Evolutionary conservation across 1,140 invertebrate species (phyloP), one percentile per base, ranked within the genome.

Genomic region (Leptinotarsa undecemlineata): DNA sequence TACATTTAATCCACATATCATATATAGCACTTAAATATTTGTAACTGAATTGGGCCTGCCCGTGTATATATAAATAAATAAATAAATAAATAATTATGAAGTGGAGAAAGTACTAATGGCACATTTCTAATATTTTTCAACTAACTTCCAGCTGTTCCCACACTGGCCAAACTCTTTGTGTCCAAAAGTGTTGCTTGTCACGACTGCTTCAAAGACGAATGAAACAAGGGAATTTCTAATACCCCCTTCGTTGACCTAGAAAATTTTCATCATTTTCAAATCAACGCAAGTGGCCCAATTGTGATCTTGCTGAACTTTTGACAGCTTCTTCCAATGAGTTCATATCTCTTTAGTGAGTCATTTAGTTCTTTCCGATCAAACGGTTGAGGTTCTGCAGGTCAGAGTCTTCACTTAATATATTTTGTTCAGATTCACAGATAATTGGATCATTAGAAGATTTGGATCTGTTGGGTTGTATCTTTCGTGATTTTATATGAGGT

Each of bases 81-180:
- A n/a, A n/a, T n/a, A n/a, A n/a, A n/a, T n/a, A n/a, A n/a, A 68
- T 84, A 86, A n/a, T 85, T 84, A 76, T 85, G 82, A 8, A 84
- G 68, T 74, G 80, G 81, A 73, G 82, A 80, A 69, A 84, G 70
- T 63, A 23, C 23, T 23, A 23, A 23, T 3, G 23, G 3, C 3
- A 3, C 3, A 23, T 23, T 81, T 81, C 33, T 78, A 76, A 64
- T 17, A 23, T 3, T 23, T 23, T 23, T 23, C 3, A 23, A 23
- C 3, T 3, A 23, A 23, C 23, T 23, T 23, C 23, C 3, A 23
- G 21, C 0, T 26, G 23, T 26, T 26, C 4, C 23, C 4, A 26
- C 0, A 26, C 4, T 26, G 4, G 4, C 5, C 23, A 26, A 26
- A 26, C 0, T 26, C 23, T 26, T 26, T 4, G 23, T 26, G 4